Evolutionary conservation across 2,113 vertebrate species (phyloP), one percentile per base, ranked within the genome.

Genomic region (Eulacestoma nigropectus): DNA sequence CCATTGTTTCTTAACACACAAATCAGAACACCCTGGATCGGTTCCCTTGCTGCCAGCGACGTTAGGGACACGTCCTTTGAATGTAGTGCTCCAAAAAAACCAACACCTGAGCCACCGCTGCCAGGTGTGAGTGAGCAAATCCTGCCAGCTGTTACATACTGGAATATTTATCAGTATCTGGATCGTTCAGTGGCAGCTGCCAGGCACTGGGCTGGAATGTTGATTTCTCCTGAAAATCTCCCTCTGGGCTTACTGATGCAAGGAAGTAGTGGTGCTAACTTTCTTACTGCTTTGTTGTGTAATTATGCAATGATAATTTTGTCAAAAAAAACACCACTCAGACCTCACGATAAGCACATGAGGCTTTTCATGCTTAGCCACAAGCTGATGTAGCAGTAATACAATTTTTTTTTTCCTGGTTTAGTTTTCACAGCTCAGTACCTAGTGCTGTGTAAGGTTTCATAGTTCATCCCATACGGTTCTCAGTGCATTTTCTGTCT

Each of bases 1-100:
- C 16, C 10, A 3, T 23, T 7, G 7, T 62, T 80, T 90, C 63
- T 46, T 64, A 69, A 25, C 0, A 2, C 20, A 1, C 35, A 90
- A 33, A 76, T n/a, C 20, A 1, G 2, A 39, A 37, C 13, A 6
- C 2, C 9, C 16, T 64, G 78, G 32, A 2, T 47, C 2, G 2
- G 13, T 63, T 60, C 39, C 10, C 4, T 49, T 49, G 60, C 41
- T 80, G 27, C 77, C 47, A 27, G n/a, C 25, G 7, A 2, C 1
- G 3, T 52, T 44, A 22, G 46, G 26, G 30, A 23, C 11, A 3
- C 1, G 4, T 74, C 33, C 67, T 83, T 85, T 49, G 37, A 52
- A 18, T 44, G 29, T 17, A 7, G 23, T 59, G 11, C 37, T 87
- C 55, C 6, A 53, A 30, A 70, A 52, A 6, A 13, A 33, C 2